phyloP scores from a whole-genome alignment of 2,888 invertebrate species.

The Orchesella flavescens region DNA sequence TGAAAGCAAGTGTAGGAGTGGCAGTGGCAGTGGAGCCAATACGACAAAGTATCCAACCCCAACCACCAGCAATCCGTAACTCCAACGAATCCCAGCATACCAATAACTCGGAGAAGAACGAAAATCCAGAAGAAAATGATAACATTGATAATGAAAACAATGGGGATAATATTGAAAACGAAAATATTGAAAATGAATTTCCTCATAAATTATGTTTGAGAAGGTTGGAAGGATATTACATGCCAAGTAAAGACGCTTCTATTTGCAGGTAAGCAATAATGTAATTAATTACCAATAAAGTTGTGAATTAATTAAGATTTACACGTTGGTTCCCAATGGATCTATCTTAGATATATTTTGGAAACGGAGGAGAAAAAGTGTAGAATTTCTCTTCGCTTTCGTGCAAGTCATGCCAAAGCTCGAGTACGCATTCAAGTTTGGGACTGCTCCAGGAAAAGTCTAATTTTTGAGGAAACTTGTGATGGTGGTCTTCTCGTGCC shows the following conservation, averaged over 20 bases:
- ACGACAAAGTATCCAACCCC: too few relatives aligned
- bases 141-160: neutral
- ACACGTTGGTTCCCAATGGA: neutral
- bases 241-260: constrained; percentile 57
- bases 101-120: neutral
- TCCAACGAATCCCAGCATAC: too few relatives aligned
- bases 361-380: constrained; percentile 41
- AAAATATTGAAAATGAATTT: neutral
- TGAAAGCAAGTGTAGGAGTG: too few relatives aligned
- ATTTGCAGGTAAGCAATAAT: constrained; percentile 42
- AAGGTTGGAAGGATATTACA: constrained; percentile 58
- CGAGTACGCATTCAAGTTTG: constrained; percentile 23
- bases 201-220: constrained; percentile 36
- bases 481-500: constrained; percentile 36
- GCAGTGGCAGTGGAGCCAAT: too few relatives aligned
- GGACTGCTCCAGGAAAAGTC: constrained; percentile 19
- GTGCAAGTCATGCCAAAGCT: constrained; percentile 26
- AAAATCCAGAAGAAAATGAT: neutral
- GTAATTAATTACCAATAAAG: neutral
- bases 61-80: too few relatives aligned
- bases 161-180: too few relatives aligned
- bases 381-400: constrained; percentile 40
- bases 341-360: constrained; percentile 12
- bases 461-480: constrained; percentile 25
- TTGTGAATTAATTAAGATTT: too few relatives aligned